These are phyloP conservation scores for Parapsyche elsis DNA, from an alignment of 1,140 invertebrate species.

Conservation along the genomic window DNA sequence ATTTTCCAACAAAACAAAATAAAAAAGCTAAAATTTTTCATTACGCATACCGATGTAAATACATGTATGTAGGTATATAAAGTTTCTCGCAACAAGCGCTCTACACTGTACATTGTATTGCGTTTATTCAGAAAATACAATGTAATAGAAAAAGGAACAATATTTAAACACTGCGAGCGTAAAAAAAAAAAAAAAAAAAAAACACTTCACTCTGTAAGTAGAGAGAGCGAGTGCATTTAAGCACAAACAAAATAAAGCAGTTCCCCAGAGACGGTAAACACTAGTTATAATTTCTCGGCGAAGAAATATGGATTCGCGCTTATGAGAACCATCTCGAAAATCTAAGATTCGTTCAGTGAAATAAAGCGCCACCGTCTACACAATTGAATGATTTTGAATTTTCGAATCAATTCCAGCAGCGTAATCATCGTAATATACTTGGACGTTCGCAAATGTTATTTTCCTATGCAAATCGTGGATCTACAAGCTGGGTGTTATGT, in stretches of 20 bases:
- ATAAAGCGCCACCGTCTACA: not conserved
- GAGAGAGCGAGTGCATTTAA: not conserved
- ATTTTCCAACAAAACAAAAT: too few relatives aligned
- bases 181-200: not conserved
- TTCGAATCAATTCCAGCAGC: not conserved
- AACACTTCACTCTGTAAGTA: not conserved
- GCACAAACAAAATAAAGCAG: not conserved
- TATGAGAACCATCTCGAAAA: too few relatives aligned
- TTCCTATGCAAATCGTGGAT: not conserved
- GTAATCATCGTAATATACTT: too few relatives aligned
- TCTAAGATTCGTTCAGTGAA: not conserved
- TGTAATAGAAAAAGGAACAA: not conserved
- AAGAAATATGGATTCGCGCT: too few relatives aligned
- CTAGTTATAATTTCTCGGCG: not conserved
- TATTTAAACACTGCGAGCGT: not conserved
- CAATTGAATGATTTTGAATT: not conserved
- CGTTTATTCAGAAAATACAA: not conserved
- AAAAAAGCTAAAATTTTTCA: too few relatives aligned
- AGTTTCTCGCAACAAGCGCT: too few relatives aligned
- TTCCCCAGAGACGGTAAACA: not conserved
- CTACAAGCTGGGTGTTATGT: not conserved
- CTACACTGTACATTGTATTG: too few relatives aligned
- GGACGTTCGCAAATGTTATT: not conserved
- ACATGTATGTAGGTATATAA: too few relatives aligned
- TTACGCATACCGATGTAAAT: too few relatives aligned